phyloP scores from a whole-genome alignment of 2,888 invertebrate species.

The Pharmacophagus antenor region DNA sequence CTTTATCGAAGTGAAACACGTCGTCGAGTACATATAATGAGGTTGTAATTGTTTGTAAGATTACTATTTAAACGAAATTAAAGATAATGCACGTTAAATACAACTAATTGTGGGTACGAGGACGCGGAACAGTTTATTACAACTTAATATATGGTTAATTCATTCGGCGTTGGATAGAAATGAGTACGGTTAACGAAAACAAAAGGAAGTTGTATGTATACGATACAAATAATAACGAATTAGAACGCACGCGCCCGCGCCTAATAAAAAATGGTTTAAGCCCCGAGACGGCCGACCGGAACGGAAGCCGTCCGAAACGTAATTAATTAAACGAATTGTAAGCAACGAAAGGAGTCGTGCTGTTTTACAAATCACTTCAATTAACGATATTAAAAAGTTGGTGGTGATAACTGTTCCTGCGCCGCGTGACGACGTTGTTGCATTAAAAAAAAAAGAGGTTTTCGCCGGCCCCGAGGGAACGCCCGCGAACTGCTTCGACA shows the following conservation, averaged over 20 bases:
- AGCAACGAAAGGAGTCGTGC: constrained; percentile 80
- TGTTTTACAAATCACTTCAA: constrained; percentile 82
- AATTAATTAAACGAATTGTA: constrained; percentile 80
- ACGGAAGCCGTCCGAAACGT: constrained; percentile 76
- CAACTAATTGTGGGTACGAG: constrained; percentile 11
- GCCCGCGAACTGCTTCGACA: constrained; percentile 30
- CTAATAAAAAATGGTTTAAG: constrained; percentile 69
- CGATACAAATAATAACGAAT: constrained; percentile 46
- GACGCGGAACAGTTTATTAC: constrained; percentile 18
- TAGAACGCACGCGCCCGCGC: constrained; percentile 53
- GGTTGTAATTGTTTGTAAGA: constrained; percentile 21
- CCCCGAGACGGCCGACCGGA: constrained; percentile 57
- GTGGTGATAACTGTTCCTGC: constrained; percentile 64
- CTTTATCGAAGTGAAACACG: constrained; percentile 9
- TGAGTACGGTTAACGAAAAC: constrained; percentile 29
- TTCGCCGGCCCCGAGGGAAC: constrained; percentile 33
- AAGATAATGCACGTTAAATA: constrained; percentile 13
- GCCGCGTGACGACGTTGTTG: constrained; percentile 59
- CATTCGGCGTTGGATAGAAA: constrained; percentile 31
- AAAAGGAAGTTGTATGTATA: too few relatives aligned
- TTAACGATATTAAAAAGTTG: constrained; percentile 79
- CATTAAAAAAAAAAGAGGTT: constrained; percentile 38
- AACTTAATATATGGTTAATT: constrained; percentile 26
- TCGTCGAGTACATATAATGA: constrained; percentile 4
- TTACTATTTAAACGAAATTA: constrained; percentile 9